Evolutionary conservation across 2,113 vertebrate species (phyloP), one percentile per base, ranked within the genome.

Genomic region (Oophaga pumilio): DNA sequence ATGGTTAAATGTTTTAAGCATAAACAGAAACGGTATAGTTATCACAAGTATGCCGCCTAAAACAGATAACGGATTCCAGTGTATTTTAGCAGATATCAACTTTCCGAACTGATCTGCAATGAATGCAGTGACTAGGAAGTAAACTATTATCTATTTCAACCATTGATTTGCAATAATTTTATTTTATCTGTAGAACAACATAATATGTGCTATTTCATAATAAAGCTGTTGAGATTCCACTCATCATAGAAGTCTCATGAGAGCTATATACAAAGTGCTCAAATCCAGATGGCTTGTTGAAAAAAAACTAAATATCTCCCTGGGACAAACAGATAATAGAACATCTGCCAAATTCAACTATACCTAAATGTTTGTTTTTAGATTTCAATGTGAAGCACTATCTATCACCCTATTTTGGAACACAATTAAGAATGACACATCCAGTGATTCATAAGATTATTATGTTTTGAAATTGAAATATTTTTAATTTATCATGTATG

Each of bases 271-370:
- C 24, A 20, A 26, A 66, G 62, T 2, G 15, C 62, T 24, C n/a
- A 53, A 26, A 83, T 83, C 64, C 81, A 83, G 81, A 83, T 83
- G 81, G 60, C 80, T 68, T 66, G 33, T 82, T 66, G 62, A 82
- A 68, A 68, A 64, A 64, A 82, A 68, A 62, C 13, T 20, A 26
- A 8, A 17, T 28, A 80, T 68, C 49, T 53, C 43, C 62, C 64
- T 83, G 62, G 60, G 62, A 83, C 49, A 53, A 69, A 26, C 24
- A 82, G 24, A 59, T 59, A 80, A 57, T 18, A 20, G 77, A 80
- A 69, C 81, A 83, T 83, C 81, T 83, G 80, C 62, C 57, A 26
- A 66, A 82, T 22, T 20, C 80, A 9, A 50, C 28, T 52, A 26
- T 50, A 83, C 64, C 62, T 68, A 53, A 57, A 68, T 83, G 81